These are phyloP conservation scores for Zosterops borbonicus DNA, from an alignment of 2,113 vertebrate species.

Conservation along the genomic window DNA sequence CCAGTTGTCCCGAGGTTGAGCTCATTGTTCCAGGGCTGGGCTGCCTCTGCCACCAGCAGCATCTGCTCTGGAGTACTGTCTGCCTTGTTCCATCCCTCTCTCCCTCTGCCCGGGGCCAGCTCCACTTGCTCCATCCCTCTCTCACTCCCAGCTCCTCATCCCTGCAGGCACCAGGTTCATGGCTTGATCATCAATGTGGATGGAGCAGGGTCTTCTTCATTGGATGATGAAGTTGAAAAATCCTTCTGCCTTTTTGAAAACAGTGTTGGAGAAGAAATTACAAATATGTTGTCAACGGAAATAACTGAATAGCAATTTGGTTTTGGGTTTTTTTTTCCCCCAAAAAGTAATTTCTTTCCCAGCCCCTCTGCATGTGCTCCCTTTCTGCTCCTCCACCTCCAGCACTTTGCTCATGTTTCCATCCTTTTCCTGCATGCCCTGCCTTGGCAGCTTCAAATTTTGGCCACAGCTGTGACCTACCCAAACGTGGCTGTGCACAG, in stretches of 20 bases:
- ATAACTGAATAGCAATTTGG: background rate
- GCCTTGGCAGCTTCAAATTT: background rate
- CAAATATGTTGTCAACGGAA: background rate
- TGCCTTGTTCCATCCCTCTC: too few species aligned
- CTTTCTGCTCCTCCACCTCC: background rate
- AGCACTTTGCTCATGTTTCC: background rate
- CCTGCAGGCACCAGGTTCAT: accelerated
- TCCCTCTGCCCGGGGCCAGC: accelerated
- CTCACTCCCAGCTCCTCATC: background rate
- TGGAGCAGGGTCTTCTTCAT: background rate
- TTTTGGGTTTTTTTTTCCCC: background rate
- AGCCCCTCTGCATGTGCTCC: background rate
- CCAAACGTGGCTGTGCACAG: accelerated
- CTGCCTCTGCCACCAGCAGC: background rate
- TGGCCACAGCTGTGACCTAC: accelerated
- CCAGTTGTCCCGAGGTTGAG: background rate
- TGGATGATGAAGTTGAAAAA: background rate
- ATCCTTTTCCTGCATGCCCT: background rate
- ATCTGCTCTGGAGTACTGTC: background rate
- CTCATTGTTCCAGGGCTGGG: background rate
- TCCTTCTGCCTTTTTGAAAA: background rate
- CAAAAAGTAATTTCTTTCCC: background rate
- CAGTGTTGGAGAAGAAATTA: background rate
- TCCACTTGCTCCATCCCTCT: background rate
- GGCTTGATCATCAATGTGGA: accelerated